Base-by-base conservation (phyloP, 2,113 vertebrate genomes). In the Boleophthalmus pectinirostris region DNA sequence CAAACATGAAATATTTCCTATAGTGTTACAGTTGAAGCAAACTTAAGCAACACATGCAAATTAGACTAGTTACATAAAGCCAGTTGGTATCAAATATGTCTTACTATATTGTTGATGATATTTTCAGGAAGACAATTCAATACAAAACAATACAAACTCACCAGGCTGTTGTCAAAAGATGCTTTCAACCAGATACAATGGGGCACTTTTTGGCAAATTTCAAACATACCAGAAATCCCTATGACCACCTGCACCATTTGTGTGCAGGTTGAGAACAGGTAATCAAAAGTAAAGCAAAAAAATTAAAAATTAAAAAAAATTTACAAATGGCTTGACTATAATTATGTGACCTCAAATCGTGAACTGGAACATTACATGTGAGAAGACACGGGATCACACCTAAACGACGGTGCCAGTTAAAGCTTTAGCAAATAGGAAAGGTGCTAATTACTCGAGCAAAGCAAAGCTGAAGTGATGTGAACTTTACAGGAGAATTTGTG, bases 401-500 rank as follows among this genome's bases (percentile, higher is more conserved):
- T 78, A 76, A 75, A 72, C 69, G 49, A 70, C 54, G 77, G 58
- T 70, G 80, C 74, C 69, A 16, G 43, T 69, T 66, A 70, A 49
- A 70, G 77, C 74, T 60, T 71, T 81, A 33, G 69, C 25, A 66
- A 60, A 69, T 16, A 12, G 73, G 78, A 88, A 79, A 75, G 68
- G 82, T 85, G 82, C 45, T 86, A 86, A 90, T 86, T 82, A 63
- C 15, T 46, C n/a, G n/a, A n/a, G n/a, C n/a, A 70, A 83, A 72
- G 21, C 61, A 29, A 68, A 77, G 75, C 67, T 64, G 51, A 43
- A 65, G 73, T 15, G 18, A 70, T 45, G n/a, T 3, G 3, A 35
- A 47, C 45, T 24, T 16, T 15, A 46, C 73, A 43, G 10, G 10
- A 10, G 33, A 38, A 3, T 29, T 18, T 25, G 58, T 61, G 23